Evolutionary conservation across 2,888 invertebrate species (phyloP), one percentile per base, ranked within the genome.

Genomic region (Belgica antarctica): DNA sequence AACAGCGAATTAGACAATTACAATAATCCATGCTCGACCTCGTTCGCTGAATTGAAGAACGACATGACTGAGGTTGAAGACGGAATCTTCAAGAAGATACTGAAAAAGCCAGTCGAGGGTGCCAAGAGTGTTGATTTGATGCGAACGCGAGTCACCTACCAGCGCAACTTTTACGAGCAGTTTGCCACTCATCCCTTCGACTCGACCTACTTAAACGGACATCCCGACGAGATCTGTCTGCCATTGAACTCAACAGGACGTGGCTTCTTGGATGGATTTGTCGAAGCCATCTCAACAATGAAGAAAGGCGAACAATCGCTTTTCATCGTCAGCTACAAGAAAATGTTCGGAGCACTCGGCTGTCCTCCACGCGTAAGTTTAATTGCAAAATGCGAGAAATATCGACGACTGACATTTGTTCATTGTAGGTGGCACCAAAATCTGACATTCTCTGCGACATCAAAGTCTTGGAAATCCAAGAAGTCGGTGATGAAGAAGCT

Each of bases 211-310:
- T 71, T 80, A 34, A 77, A 79, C 0, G 77, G 78, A 1, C 8
- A 59, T 7, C 72, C 77, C 1, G 75, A 73, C 69, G 75, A 74
- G 1, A 79, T 79, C 27, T 75, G 76, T 27, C 77, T 77, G 0
- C 77, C 77, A 0, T 72, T 72, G 1, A 47, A 73, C 3, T 82
- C 75, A 34, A n/a, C n/a, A n/a, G 76, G 81, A 0, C 62, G 8
- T 2, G 10, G 12, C 10, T n/a, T 22, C 17, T 28, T 89, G 19
- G 82, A 83, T 34, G 94, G 94, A 0, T 77, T 94, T 10, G 87
- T 89, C 73, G 78, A 86, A 3, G 92, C 87, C 0, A 82, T 94
- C 5, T 77, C 81, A 66, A 85, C 90, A 0, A 95, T 96, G 95
- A 80, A 83, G 74, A 84, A 87, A 17, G 87, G 86, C 47, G 96